Base-by-base conservation (phyloP, 2,888 invertebrate genomes). In the Ectemnius continuus region DNA sequence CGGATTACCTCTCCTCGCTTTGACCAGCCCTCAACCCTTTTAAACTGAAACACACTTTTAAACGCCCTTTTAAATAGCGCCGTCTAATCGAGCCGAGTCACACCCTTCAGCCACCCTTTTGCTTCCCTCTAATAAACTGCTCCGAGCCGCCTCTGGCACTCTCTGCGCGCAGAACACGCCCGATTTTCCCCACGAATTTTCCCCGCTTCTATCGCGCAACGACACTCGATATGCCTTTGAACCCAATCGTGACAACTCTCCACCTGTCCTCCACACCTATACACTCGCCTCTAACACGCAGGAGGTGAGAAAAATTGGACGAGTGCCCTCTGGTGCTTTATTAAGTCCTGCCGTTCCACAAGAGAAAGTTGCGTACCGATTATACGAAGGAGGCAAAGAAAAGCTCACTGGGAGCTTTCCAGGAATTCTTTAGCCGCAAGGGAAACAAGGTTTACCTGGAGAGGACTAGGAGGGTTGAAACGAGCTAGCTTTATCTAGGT, bases 391-490 rank as follows among this genome's bases (percentile, higher is more conserved):
- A 36, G 36, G 36, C 8, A 36, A 48, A 62, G 45, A 48, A 52
- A 62, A 11, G 28, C 61, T 14, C 23, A 14, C 23, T 26, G 0
- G 16, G n/a, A 26, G n/a, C 48, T 14, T 61, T 20, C 26, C 14
- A 26, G 52, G 52, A 56, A 52, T 63, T 59, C 70, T 60, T 52
- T 26, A 48, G 61, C 23, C 18, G 57, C 14, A 23, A 52, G 67
- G 75, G 73, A 75, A 80, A 78, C 73, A 82, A 74, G 68, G 77
- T 82, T 79, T 79, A 76, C 66, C 73, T n/a, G n/a, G n/a, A 2
- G 52, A 56, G 59, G 59, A 69, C 36, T 67, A 26, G 46, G 68
- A 71, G 67, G 70, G 69, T 67, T 66, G 73, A 59, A 77, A 76
- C 76, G 72, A 79, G 74, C 61, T 60, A 67, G 66, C 72, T 66